phyloP scores from a whole-genome alignment of 2,113 vertebrate species.

The Uropsilus gracilis region DNA sequence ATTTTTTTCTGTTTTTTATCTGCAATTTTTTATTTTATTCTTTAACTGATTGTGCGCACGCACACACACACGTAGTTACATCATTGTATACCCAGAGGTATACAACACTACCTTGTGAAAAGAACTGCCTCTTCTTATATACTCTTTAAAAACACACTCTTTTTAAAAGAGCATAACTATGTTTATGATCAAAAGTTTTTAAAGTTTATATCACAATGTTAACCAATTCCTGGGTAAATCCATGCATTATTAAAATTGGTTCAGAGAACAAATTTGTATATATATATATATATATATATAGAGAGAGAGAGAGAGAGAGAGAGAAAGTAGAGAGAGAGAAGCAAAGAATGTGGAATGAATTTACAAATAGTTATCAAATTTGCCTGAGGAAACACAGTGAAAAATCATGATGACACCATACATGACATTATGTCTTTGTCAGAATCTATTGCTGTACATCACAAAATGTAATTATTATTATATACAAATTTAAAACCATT shows the following conservation, averaged over 20 bases:
- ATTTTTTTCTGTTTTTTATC: too few relatives aligned
- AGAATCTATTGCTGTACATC: not conserved
- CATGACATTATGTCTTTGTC: not conserved
- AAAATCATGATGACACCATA: too few relatives aligned
- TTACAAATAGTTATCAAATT: not conserved
- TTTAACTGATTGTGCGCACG: too few relatives aligned
- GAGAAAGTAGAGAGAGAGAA: too few relatives aligned
- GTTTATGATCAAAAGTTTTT: not conserved
- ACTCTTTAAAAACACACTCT: not conserved
- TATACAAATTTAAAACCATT: not conserved
- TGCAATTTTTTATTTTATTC: too few relatives aligned
- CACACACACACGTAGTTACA: too few relatives aligned
- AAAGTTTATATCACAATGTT: too few relatives aligned
- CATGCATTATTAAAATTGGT: not conserved
- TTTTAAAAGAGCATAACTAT: not conserved
- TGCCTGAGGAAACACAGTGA: not conserved
- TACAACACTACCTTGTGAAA: too few relatives aligned
- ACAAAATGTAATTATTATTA: not conserved
- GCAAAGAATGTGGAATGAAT: not conserved
- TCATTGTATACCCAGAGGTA: too few relatives aligned
- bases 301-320: too few relatives aligned
- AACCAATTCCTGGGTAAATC: not conserved
- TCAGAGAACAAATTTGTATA: not conserved
- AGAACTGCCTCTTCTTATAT: not conserved
- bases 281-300: accelerated